phyloP scores from a whole-genome alignment of 2,113 vertebrate genomes.

The Lepus americanus region DNA sequence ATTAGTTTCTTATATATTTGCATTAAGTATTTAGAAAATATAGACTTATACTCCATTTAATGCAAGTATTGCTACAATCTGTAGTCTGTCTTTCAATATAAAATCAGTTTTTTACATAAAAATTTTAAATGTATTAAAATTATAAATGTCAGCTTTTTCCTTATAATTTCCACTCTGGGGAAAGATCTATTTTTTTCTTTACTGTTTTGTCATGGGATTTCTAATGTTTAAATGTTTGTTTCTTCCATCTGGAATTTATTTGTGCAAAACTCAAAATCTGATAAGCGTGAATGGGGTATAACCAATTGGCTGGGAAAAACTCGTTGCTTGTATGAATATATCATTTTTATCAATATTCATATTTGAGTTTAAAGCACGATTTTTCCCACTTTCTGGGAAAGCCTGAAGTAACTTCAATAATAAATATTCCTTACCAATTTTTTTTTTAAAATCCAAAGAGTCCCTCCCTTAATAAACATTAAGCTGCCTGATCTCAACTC shows the following conservation, averaged over 20 bases:
- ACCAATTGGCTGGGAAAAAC: conserved; percentile 34
- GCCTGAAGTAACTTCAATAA: background rate
- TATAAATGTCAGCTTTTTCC: background rate
- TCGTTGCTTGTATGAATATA: conserved; percentile 21
- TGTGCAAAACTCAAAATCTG: conserved; percentile 26
- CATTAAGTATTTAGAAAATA: background rate
- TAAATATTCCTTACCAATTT: background rate
- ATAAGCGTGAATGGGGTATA: conserved; percentile 55
- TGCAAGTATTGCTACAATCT: background rate
- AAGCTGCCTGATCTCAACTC: background rate
- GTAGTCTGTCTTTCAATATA: background rate
- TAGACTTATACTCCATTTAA: background rate
- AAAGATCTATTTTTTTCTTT: background rate
- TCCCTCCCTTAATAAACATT: background rate
- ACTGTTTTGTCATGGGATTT: background rate
- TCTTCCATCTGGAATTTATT: conserved; percentile 72
- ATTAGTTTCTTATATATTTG: conserved; percentile 58
- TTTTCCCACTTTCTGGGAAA: conserved; percentile 12
- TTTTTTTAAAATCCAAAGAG: background rate
- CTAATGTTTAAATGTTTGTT: conserved; percentile 15
- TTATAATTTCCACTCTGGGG: background rate
- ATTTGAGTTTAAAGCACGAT: conserved; percentile 35
- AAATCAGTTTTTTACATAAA: background rate
- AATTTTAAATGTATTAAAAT: background rate
- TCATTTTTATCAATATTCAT: conserved; percentile 15